Base-by-base conservation (phyloP, 2,113 vertebrate genomes). In the Chaetura pelagica region DNA sequence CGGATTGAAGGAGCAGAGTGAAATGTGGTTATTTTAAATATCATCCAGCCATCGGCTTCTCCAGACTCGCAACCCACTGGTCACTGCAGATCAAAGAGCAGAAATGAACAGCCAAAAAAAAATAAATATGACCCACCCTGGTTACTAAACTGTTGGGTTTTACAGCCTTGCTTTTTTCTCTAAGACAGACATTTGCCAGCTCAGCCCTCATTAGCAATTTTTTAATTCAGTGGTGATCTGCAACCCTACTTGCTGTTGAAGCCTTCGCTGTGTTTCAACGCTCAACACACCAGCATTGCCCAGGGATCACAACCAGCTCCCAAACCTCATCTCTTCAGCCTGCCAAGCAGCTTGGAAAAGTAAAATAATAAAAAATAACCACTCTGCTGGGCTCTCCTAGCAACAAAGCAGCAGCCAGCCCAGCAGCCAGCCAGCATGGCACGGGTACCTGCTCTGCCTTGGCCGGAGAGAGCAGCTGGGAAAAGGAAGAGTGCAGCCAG, bases 361-460 rank as follows among this genome's bases (percentile, higher is more conserved):
- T 51, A 51, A 51, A 48, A 48, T 23, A 46, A 46, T 46, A 46
- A 49, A 22, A 49, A 49, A 49, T 13, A 21, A 15, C 15, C 12
- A 8, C 27, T 58, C 44, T 46, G 46, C 67, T n/a, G 19, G 40
- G 16, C 51, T 64, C 44, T 40, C 32, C 51, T 64, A 58, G 35
- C 49, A 82, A 46, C 3, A 0, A 27, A 24, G 44, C 35, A 71
- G 71, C 32, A 71, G 77, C 40, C 7, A 0, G 46, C 30, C 73
- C 19, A 49, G 42, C 5, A 3, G 30, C n/a, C 34, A 32, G 55
- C 42, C 27, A 1, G 44, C 42, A 66, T 1, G 1, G 42, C 38
- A 55, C 3, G 0, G 1, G 66, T 29, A 52, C 22, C 11, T 0
- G 6, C 51, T 2, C 2, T 1, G 3, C 48, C 71, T 48, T 2